These are phyloP conservation scores for Dinocampus coccinellae DNA, from an alignment of 2,888 invertebrate genomes.

Conservation along the genomic window DNA sequence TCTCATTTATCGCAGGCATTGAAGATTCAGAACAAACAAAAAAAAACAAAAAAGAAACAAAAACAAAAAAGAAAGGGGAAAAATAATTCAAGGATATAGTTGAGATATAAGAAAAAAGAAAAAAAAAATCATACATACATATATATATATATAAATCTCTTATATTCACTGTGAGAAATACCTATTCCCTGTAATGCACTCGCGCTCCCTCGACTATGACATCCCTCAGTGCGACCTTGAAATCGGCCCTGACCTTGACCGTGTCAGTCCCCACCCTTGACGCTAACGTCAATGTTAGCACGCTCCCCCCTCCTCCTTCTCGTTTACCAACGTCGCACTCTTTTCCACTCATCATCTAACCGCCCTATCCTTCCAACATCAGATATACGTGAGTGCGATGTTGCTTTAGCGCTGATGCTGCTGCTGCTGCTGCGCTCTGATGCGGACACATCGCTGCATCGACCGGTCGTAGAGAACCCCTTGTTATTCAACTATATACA, in stretches of 20 bases:
- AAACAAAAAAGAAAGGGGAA: no score
- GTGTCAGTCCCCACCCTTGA: conserved; percentile 58
- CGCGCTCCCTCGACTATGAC: conserved; percentile 54
- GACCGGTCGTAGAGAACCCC: conserved; percentile 55
- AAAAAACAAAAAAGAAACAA: no score
- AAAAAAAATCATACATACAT: not conserved
- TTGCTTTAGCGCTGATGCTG: conserved; percentile 53
- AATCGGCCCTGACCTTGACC: conserved; percentile 65
- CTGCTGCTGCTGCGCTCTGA: conserved; percentile 52
- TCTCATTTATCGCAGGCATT: no score
- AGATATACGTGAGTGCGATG: conserved; percentile 59
- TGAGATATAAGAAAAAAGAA: not conserved
- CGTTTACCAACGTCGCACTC: no score
- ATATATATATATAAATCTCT: not conserved
- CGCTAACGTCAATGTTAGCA: conserved; percentile 5
- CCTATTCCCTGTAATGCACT: not conserved
- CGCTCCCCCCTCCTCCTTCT: conserved; percentile 44
- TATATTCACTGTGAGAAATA: not conserved
- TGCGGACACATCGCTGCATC: conserved; percentile 60
- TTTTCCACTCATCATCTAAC: no score
- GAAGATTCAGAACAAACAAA: no score
- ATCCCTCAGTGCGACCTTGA: conserved; percentile 65
- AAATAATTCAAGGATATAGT: no score
- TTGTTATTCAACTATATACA: conserved; percentile 38
- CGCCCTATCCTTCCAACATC: conserved; percentile 46